These are phyloP conservation scores for Bubo bubo DNA, from an alignment of 2,113 vertebrate species.

Conservation along the genomic window DNA sequence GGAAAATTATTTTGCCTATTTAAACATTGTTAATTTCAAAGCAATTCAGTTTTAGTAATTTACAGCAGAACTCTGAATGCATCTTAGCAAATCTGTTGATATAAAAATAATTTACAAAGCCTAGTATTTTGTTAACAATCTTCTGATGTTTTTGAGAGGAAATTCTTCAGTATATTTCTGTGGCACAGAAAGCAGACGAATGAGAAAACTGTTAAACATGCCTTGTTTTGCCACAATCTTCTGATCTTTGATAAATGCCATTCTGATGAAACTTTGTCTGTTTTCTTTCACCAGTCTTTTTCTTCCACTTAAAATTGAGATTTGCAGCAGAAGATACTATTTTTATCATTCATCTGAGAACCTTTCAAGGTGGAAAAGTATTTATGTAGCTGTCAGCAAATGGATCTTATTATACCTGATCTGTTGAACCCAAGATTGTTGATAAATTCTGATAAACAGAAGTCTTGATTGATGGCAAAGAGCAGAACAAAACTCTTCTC, in stretches of 20 bases:
- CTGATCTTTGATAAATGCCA: constrained; percentile 15
- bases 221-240: constrained; percentile 18
- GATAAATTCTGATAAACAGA: constrained; percentile 42
- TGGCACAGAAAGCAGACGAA: not conserved
- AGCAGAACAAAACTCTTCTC: constrained; percentile 43
- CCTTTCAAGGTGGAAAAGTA: constrained; percentile 52
- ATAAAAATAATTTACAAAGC: not conserved
- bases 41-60: not conserved
- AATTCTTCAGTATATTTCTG: not conserved
- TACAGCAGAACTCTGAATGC: not conserved
- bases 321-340: constrained; percentile 53
- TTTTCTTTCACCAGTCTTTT: constrained; percentile 76
- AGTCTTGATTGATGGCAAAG: constrained; percentile 22
- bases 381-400: constrained; percentile 60
- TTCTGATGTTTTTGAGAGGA: not conserved
- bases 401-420: constrained; percentile 38
- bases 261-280: constrained; percentile 69
- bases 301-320: constrained; percentile 67
- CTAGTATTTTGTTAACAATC: not conserved
- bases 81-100: not conserved
- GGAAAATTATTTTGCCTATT: not conserved
- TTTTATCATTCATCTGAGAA: constrained; percentile 38
- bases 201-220: not conserved
- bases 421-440: constrained; percentile 21
- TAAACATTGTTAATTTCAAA: not conserved